phyloP scores from a whole-genome alignment of 2,888 invertebrate species.

The Harpalus rubripes region DNA sequence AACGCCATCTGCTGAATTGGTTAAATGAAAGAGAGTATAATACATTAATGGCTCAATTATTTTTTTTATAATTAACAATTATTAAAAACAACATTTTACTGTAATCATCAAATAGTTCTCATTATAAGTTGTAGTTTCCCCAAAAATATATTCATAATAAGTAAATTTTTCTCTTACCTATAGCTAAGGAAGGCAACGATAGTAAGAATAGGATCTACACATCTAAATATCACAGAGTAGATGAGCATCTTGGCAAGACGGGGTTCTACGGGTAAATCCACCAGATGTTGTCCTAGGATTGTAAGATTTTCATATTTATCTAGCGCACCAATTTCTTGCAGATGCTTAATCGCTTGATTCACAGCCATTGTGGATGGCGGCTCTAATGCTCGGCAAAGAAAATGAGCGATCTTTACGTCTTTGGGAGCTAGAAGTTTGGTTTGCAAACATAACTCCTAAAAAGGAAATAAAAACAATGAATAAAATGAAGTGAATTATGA shows the following conservation, averaged over 20 bases:
- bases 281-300: constrained; percentile 90
- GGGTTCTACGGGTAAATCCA: constrained; percentile 96
- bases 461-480: constrained; percentile 62
- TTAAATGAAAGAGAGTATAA: too few relatives aligned
- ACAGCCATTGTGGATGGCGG: constrained; percentile 90
- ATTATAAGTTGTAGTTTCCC: too few relatives aligned
- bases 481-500: constrained; percentile 17
- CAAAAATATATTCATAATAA: too few relatives aligned
- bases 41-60: too few relatives aligned
- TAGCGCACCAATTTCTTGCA: constrained; percentile 90
- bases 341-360: constrained; percentile 84
- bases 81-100: too few relatives aligned
- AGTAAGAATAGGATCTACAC: constrained; percentile 94
- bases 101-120: too few relatives aligned
- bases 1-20: too few relatives aligned
- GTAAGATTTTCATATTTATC: constrained; percentile 93
- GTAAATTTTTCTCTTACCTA: constrained; percentile 78
- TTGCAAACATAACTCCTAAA: constrained; percentile 90
- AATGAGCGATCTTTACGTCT: constrained; percentile 89
- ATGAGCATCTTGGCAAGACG: constrained; percentile 94
- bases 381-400: constrained; percentile 90
- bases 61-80: too few relatives aligned
- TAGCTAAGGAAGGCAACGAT: constrained; percentile 92
- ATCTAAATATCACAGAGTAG: constrained; percentile 93
- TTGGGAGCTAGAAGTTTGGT: constrained; percentile 90